phyloP scores from a whole-genome alignment of 2,797 vertebrate species.

The Champsocephalus gunnari region DNA sequence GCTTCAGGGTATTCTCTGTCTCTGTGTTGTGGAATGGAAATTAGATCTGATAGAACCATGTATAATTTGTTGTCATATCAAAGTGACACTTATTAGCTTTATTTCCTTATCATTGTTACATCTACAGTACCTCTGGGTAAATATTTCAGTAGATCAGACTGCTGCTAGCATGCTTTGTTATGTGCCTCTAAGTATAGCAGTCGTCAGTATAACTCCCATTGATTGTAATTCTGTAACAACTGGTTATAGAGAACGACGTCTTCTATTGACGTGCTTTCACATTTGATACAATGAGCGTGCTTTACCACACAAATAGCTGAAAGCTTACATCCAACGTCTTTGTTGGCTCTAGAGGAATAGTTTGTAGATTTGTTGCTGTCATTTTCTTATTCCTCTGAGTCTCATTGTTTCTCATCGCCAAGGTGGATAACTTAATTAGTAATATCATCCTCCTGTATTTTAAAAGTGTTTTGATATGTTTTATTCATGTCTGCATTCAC shows the following conservation, averaged over 20 bases:
- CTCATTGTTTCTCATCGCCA: slow-evolving; percentile 45
- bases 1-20: slow-evolving; percentile 82
- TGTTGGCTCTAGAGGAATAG: slow-evolving; percentile 37
- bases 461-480: slow-evolving; percentile 58
- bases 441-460: slow-evolving; percentile 44
- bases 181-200: slow-evolving; percentile 34
- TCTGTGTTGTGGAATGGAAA: slow-evolving; percentile 79
- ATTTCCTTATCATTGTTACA: slow-evolving; percentile 81
- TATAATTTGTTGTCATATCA: slow-evolving; percentile 86
- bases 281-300: slow-evolving; percentile 40
- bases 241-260: slow-evolving; percentile 37
- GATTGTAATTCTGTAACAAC: slow-evolving; percentile 57
- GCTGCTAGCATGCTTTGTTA: slow-evolving; percentile 55
- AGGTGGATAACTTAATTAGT: slow-evolving; percentile 60
- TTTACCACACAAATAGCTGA: slow-evolving; percentile 58
- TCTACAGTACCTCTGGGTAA: slow-evolving; percentile 80
- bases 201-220: slow-evolving; percentile 57
- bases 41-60: slow-evolving; percentile 83
- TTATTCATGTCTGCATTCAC: slow-evolving; percentile 52
- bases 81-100: slow-evolving; percentile 86
- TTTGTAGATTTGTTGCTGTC: slow-evolving; percentile 48
- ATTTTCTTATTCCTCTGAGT: slow-evolving; percentile 41
- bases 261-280: slow-evolving; percentile 61
- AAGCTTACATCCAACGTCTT: slow-evolving; percentile 33
- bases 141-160: slow-evolving; percentile 59